Evolutionary conservation across 2,888 invertebrate species (phyloP).

Genomic region (Ectropis crepuscularia): DNA sequence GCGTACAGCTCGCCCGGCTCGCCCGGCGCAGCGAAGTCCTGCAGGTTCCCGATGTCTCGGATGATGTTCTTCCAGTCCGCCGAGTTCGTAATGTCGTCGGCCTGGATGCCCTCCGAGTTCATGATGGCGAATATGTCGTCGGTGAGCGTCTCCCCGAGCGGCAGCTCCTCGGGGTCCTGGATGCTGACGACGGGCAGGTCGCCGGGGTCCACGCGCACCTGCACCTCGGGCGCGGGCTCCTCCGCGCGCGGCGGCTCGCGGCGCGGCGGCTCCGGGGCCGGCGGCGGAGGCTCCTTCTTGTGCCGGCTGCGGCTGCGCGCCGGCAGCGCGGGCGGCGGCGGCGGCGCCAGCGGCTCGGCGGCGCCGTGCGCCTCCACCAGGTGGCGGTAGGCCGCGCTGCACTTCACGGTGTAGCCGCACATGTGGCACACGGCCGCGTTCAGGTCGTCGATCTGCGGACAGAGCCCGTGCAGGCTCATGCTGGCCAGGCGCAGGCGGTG

Average conservation of each 20-base stretch:
- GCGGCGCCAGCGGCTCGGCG: conserved; percentile 73
- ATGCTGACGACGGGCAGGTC: conserved; percentile 82
- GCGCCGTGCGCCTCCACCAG: conserved; percentile 85
- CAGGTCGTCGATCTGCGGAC: conserved; percentile 91
- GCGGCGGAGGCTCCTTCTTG: conserved; percentile 74
- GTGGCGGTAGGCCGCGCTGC: conserved; percentile 90
- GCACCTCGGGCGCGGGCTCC: conserved; percentile 68
- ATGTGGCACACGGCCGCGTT: conserved; percentile 91
- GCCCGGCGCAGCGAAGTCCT: conserved; percentile 72
- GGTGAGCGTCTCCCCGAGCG: conserved; percentile 76
- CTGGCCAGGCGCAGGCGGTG: conserved; percentile 84
- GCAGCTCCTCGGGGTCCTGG: conserved; percentile 79
- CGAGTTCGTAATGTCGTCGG: conserved; percentile 77
- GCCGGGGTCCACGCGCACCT: conserved; percentile 76
- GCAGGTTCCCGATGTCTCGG: conserved; percentile 78
- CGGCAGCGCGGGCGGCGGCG: conserved; percentile 69
- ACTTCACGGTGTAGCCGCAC: conserved; percentile 91
- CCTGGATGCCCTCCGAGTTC: conserved; percentile 82
- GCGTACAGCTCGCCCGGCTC: conserved; percentile 66
- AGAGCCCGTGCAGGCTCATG: conserved; percentile 91
- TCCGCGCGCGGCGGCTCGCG: conserved; percentile 68
- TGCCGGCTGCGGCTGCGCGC: conserved; percentile 65
- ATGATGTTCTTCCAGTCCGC: conserved; percentile 82
- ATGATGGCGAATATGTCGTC: conserved; percentile 82
- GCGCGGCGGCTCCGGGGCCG: conserved; percentile 66